phyloP scores from a whole-genome alignment of 2,797 vertebrate genomes.

The Sebastes matsubarae region DNA sequence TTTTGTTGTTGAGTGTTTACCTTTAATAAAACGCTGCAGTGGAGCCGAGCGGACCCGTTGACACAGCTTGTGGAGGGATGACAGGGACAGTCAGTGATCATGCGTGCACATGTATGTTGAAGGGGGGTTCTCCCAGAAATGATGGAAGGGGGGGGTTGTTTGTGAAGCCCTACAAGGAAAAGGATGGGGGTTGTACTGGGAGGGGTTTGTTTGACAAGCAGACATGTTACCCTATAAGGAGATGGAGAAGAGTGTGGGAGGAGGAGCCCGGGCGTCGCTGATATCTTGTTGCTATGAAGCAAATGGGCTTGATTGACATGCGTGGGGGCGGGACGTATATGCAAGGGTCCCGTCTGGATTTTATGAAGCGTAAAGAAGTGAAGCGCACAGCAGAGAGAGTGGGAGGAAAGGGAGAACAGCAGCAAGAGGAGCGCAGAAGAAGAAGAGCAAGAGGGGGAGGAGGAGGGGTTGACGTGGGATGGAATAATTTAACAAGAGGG shows the following conservation, averaged over 20 bases:
- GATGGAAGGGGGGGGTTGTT: constrained; percentile 26
- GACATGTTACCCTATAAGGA: constrained; percentile 78
- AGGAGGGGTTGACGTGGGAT: constrained; percentile 64
- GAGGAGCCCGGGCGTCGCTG: constrained; percentile 48
- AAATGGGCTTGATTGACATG: constrained; percentile 74
- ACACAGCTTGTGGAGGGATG: constrained; percentile 41
- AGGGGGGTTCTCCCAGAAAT: constrained; percentile 32
- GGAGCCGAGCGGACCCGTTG: constrained; percentile 21
- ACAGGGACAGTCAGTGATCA: constrained; percentile 6
- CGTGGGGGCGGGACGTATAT: constrained; percentile 69
- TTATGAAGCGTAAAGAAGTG: constrained; percentile 79
- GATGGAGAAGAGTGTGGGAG: constrained; percentile 48
- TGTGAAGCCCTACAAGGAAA: constrained; percentile 56
- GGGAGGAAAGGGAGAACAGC: constrained; percentile 73
- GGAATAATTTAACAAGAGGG: constrained; percentile 79
- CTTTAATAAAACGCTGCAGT: constrained; percentile 57
- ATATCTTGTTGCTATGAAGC: constrained; percentile 70
- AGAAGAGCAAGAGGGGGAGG: constrained; percentile 41
- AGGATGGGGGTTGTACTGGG: constrained; percentile 44
- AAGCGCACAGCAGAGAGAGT: constrained; percentile 66
- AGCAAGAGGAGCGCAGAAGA: constrained; percentile 54
- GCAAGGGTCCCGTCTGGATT: constrained; percentile 81
- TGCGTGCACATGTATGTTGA: constrained; percentile 34
- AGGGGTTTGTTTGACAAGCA: constrained; percentile 68
- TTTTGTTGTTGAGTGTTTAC: constrained; percentile 64